phyloP scores from a whole-genome alignment of 2,888 invertebrate species.

The Eupithecia dodoneata region DNA sequence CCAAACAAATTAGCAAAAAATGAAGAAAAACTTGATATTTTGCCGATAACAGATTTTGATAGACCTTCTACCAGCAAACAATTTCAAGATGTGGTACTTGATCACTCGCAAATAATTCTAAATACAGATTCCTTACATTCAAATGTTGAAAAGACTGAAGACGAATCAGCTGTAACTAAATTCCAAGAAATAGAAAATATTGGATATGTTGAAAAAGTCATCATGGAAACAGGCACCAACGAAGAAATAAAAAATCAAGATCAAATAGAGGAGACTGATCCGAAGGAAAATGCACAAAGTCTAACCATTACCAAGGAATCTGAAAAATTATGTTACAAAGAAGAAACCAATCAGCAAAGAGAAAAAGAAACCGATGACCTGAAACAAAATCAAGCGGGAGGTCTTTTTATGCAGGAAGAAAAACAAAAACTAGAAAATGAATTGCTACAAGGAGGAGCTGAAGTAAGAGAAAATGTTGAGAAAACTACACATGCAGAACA shows the following conservation, averaged over 20 bases:
- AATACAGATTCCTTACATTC: not conserved
- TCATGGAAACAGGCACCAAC: not conserved
- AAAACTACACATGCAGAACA: not conserved
- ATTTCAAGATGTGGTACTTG: not conserved
- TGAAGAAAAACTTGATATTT: not conserved
- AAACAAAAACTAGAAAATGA: constrained; percentile 8
- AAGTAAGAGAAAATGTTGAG: not conserved
- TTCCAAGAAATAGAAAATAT: not conserved
- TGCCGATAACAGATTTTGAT: not conserved
- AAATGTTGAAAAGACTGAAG: not conserved
- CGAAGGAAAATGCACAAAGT: not conserved
- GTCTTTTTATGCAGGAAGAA: not conserved
- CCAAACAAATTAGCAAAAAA: not conserved
- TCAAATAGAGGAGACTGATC: not conserved
- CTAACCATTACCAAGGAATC: not conserved
- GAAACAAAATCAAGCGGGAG: not conserved
- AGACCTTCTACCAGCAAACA: constrained; percentile 11
- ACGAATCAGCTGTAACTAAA: not conserved
- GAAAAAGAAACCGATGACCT: constrained; percentile 17
- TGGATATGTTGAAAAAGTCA: not conserved
- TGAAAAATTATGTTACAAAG: not conserved
- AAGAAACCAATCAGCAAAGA: not conserved
- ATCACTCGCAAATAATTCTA: not conserved
- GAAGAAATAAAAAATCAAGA: not conserved
- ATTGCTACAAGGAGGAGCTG: not conserved